phyloP scores from a whole-genome alignment of 2,797 vertebrate genomes.

The Onychomys leucogaster region DNA sequence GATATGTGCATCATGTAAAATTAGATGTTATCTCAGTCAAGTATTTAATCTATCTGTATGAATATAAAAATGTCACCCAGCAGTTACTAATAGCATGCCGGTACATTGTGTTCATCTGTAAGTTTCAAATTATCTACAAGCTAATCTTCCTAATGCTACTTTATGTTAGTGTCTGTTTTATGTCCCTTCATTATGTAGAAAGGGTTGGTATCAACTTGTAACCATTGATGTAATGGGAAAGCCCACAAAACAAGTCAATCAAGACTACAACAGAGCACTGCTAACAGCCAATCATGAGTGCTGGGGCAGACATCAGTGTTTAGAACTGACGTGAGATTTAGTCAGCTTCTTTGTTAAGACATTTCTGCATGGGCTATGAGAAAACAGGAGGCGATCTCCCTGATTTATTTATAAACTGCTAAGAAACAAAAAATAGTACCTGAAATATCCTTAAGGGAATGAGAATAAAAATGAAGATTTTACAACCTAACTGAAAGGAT shows the following conservation, averaged over 20 bases:
- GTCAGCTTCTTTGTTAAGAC: neutral
- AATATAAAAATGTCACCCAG: neutral
- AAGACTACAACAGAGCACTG: neutral
- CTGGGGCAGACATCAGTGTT: neutral
- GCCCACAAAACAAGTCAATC: neutral
- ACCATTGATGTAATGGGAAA: neutral
- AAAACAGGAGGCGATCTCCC: neutral
- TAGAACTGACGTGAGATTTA: constrained; percentile 24
- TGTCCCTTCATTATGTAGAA: neutral
- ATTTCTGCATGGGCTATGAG: neutral
- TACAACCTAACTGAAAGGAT: neutral
- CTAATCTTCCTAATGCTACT: neutral
- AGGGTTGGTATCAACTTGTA: neutral
- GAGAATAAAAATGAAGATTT: neutral
- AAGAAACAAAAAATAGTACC: constrained; percentile 10
- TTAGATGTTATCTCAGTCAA: neutral
- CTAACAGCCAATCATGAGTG: neutral
- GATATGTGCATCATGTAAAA: neutral
- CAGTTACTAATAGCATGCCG: neutral
- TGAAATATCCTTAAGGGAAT: constrained; percentile 4
- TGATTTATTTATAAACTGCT: neutral
- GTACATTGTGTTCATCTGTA: neutral
- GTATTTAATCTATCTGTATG: neutral
- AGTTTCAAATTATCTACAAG: constrained; percentile 17
- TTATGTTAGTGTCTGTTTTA: constrained; percentile 23